These are phyloP conservation scores for Onychostruthus taczanowskii DNA, from an alignment of 2,113 vertebrate species.

Conservation along the genomic window DNA sequence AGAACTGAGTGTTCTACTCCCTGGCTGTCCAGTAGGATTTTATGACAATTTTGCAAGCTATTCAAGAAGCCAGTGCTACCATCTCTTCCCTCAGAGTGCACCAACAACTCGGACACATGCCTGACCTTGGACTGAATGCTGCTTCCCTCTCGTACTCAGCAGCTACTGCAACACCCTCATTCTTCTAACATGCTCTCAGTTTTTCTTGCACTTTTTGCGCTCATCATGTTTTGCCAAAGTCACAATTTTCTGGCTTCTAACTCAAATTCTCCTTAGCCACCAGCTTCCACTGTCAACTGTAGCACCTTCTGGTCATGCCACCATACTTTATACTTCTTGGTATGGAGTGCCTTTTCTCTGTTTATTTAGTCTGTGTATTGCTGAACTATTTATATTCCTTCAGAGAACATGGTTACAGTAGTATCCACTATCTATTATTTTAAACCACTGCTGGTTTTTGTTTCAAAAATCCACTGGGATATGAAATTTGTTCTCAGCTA, in stretches of 20 bases:
- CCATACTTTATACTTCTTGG: neutral
- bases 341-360: rapidly evolving
- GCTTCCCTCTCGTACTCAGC: neutral
- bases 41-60: neutral
- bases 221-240: neutral
- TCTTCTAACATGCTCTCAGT: neutral
- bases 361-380: neutral
- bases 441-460: neutral
- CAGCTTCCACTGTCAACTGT: neutral
- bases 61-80: neutral
- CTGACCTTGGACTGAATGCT: neutral
- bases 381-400: neutral
- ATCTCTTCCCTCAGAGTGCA: neutral
- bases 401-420: neutral
- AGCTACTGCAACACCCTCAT: rapidly evolving
- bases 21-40: neutral
- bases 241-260: neutral
- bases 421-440: neutral
- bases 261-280: neutral
- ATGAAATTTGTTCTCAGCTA: neutral
- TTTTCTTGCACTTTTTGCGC: neutral
- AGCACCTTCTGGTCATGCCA: neutral
- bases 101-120: rapidly evolving
- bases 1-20: neutral
- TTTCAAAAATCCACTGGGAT: neutral